phyloP scores from a whole-genome alignment of 2,888 invertebrate species.

The Myopa testacea region DNA sequence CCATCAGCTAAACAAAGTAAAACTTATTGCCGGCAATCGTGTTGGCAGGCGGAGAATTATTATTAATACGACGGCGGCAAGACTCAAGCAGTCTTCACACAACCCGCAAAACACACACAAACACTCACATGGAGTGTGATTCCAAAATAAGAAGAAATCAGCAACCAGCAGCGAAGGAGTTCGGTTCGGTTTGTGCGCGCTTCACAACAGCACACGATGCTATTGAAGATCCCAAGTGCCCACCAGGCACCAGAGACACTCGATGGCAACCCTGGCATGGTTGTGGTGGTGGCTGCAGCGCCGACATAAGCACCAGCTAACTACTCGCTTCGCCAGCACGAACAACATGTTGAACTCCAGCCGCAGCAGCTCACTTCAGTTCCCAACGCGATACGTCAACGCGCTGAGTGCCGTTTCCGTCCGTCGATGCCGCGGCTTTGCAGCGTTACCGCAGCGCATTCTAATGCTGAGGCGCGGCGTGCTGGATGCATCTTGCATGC shows the following conservation, averaged over 20 bases:
- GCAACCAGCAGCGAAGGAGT: conserved; percentile 17
- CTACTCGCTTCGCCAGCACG: not conserved
- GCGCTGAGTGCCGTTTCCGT: conserved; percentile 54
- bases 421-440: conserved; percentile 12
- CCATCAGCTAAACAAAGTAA: conserved; percentile 27
- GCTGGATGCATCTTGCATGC: conserved; percentile 9
- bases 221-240: not conserved
- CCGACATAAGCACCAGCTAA: not conserved
- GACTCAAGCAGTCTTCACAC: conserved; percentile 12
- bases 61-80: conserved; percentile 13
- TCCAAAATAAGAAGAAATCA: not conserved
- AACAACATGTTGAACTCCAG: conserved; percentile 9
- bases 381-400: conserved; percentile 52
- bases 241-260: not conserved
- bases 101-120: conserved; percentile 43
- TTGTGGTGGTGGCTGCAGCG: conserved; percentile 10
- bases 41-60: conserved; percentile 27
- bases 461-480: conserved; percentile 19
- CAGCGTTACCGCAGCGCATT: conserved; percentile 15
- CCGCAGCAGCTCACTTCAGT: conserved; percentile 27
- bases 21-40: conserved; percentile 27
- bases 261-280: conserved; percentile 4
- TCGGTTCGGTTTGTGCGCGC: conserved; percentile 7
- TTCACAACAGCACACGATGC: not conserved
- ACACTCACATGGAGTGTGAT: not conserved